Base-by-base conservation (phyloP, 2,888 invertebrate genomes). In the Nomada hirtipes region DNA sequence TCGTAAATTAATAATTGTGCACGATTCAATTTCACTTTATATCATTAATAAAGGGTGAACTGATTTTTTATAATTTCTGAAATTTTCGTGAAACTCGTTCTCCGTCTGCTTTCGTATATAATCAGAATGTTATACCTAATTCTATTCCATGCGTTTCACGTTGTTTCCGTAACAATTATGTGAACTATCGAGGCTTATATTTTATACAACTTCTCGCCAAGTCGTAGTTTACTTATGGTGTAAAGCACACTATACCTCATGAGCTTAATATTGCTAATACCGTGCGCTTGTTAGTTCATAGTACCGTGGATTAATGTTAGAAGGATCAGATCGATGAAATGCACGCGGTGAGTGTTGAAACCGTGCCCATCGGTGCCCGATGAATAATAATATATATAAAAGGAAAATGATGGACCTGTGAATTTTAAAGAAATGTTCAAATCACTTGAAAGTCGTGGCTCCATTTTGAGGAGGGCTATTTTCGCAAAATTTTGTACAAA, bases 181-280 rank as follows among this genome's bases (percentile, higher is more conserved):
- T 52, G 55, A 47, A 52, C 68, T 70, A 76, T 67, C 61, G 67
- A 61, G 55, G 71, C 76, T 73, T 23, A 69, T 47, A 11, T 61
- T 72, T 36, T 74, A 74, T 18, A 64, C 55, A 64, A 64, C 63
- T 20, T 67, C 61, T 77, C 76, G 83, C 80, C 76, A 83, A 80
- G 83, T 64, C 61, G 29, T 80, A 80, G 72, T 73, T 83, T 80
- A 77, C 61, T 83, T 79, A 74, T 69, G 74, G 85, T 85, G 78
- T 78, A 76, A 83, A 79, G 74, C 72, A 83, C 81, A 79, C 72
- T 72, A 57, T 85, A 85, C 85, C 83, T 87, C 84, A 86, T 81
- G 87, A 88, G 88, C 88, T 88, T 88, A 87, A 84, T 84, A 82
- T 59, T 73, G 81, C 82, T 84, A 78, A 86, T 87, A 85, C 82